Base-by-base conservation (phyloP, 2,888 invertebrate species). In the Lasioglossum vierecki region DNA sequence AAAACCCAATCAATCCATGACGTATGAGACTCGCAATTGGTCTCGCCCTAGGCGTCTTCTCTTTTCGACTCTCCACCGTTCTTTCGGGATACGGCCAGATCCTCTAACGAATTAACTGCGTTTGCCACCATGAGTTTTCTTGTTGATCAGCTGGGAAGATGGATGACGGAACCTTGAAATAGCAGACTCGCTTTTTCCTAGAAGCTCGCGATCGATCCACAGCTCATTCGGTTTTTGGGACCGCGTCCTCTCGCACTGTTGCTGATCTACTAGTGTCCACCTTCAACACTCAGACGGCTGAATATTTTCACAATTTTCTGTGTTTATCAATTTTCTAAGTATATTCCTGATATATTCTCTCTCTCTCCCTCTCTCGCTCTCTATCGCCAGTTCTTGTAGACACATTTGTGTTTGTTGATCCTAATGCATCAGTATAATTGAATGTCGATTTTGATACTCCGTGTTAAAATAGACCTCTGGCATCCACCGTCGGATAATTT, bases 1-100 rank as follows among this genome's bases (percentile, higher is more conserved):
- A 91, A 91, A 91, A 91, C 84, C 91, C 88, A 91, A 91, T 91
- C 90, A 90, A 91, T 91, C 87, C 91, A 75, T 80, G 86, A 86
- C 90, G 80, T 88, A 82, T 85, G 86, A 80, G 86, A 80, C 80
- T 80, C 83, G 87, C 87, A 88, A 91, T 91, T 86, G 86, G 86
- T 91, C 88, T 90, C 88, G 88, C 88, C 84, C 81, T 80, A 78
- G 84, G 88, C 86, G 84, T 87, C 83, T 76, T 82, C 85, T 85
- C 84, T 87, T 78, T 80, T 76, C 53, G 78, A 66, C 30, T 63
- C 60, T 74, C 35, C 44, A 8, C 8, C 60, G 73, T 68, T 72
- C 77, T 46, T 53, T 41, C 41, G 46, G 46, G 80, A n/a, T 26
- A 30, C 46, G 5, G 41, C 66, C 4, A 15, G 87, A 60, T 76